phyloP scores from a whole-genome alignment of 64 coral and sea anemone species.

The Montipora capricornis region DNA sequence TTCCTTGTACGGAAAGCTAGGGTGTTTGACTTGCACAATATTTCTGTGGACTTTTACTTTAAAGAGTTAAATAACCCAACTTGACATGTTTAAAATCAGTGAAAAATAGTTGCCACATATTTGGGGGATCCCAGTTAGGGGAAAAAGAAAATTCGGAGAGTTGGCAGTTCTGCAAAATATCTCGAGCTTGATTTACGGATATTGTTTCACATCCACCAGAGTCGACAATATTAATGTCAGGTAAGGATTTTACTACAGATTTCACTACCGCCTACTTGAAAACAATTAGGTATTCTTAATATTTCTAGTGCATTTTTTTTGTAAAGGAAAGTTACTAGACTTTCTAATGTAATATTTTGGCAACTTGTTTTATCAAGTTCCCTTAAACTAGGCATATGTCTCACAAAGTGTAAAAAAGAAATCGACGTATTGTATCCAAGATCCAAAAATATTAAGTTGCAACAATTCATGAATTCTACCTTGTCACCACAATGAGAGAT shows the following conservation, averaged over 20 bases:
- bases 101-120: constrained; percentile 57
- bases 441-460: constrained; percentile 65
- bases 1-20: constrained; percentile 61
- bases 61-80: constrained; percentile 64
- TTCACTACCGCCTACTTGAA: constrained; percentile 1
- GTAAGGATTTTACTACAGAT: constrained; percentile 55
- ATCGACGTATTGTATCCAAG: constrained; percentile 56
- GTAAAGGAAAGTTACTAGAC: constrained; percentile 59
- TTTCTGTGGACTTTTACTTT: constrained; percentile 65
- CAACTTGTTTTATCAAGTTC: constrained; percentile 67
- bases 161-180: constrained; percentile 59
- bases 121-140: constrained; percentile 50
- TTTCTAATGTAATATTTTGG: constrained; percentile 67
- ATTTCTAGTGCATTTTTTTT: constrained; percentile 58
- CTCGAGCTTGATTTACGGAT: constrained; percentile 29
- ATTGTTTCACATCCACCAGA: constrained; percentile 58
- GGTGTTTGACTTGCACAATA: constrained; percentile 55
- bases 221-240: constrained; percentile 59
- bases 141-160: constrained; percentile 50
- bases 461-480: constrained; percentile 2
- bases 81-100: constrained; percentile 60
- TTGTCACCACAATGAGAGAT: no score
- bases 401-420: constrained; percentile 55
- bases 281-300: constrained; percentile 62
- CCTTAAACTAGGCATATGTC: constrained; percentile 57